Base-by-base conservation (phyloP, 2,888 invertebrate species). In the Trichopoda pennipes region DNA sequence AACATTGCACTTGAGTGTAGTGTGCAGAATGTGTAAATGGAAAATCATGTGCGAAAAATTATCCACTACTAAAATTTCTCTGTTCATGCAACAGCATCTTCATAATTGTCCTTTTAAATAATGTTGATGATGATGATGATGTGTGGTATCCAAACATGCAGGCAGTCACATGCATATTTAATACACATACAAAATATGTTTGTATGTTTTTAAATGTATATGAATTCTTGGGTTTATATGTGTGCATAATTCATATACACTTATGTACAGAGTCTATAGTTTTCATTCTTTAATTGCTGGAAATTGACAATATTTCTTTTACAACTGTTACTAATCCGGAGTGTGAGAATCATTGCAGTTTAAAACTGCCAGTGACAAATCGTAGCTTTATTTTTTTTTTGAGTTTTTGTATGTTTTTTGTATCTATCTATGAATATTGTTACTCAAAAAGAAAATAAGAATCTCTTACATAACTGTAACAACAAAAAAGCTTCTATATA, bases 241-340 rank as follows among this genome's bases (percentile, higher is more conserved):
- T 19, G n/a, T 51, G 19, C 16, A 60, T 60, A 60, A 42, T 23
- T 44, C 21, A 21, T 44, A 14, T 55, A 16, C 28, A 19, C 38
- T 38, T 69, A n/a, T n/a, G 1, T 16, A 23, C 21, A 28, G 14
- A 8, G 23, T 58, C 21, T 56, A 56, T 58, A 60, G 51, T 55
- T 7, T 28, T 66, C 63, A 77, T 81, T 49, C 77, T 69, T 81
- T 63, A 68, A 66, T 68, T 81, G 68, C 73, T 81, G 58, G 23
- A 81, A 73, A 73, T 56, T 81, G 56, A 68, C 73, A 73, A 63
- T 60, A 60, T 42, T 42, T 60, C n/a, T 21, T 68, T n/a, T 21
- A 4, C 28, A 32, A 42, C 9, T 55, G 38, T 42, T 32, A 9
- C 9, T 2, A 35, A 0, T 21, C 16, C n/a, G 9, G 32, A 8